Conservation (phyloP, 2,113 vertebrate species). For the Andinoacara biseriatus region DNA sequence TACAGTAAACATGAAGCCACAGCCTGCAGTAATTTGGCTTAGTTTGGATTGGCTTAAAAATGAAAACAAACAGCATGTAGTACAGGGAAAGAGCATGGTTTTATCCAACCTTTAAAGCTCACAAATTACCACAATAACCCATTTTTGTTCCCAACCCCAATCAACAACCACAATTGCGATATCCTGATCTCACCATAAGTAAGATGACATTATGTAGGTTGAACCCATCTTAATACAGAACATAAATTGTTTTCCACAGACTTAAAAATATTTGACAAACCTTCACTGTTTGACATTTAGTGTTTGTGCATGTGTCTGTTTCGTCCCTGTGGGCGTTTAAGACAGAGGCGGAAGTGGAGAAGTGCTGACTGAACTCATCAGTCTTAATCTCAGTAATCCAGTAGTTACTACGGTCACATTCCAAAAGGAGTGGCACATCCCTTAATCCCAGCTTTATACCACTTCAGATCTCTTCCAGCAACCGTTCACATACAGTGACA, state of each 20-base stretch:
- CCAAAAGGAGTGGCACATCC: slow-evolving; percentile 31
- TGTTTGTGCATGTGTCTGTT: neutral
- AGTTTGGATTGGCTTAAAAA: neutral
- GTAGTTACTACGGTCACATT: slow-evolving; percentile 44
- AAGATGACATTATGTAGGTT: neutral
- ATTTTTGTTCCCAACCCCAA: neutral
- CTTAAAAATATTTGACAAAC: neutral
- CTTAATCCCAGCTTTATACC: slow-evolving; percentile 48
- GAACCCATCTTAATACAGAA: neutral
- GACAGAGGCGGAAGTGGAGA: slow-evolving; percentile 3
- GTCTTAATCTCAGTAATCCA: slow-evolving; percentile 63
- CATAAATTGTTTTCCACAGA: neutral
- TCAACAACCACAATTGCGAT: neutral
- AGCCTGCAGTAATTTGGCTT: neutral
- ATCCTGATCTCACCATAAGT: neutral
- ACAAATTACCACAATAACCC: neutral
- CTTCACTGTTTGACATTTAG: neutral
- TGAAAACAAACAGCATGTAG: neutral
- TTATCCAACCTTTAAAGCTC: neutral
- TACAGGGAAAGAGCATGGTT: neutral
- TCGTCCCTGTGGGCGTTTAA: neutral
- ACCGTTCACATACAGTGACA: neutral
- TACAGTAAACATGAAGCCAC: neutral
- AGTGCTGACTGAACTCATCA: slow-evolving; percentile 42
- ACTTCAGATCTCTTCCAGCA: neutral